Base-by-base conservation (phyloP, 2,113 vertebrate species). In the Zosterops borbonicus region DNA sequence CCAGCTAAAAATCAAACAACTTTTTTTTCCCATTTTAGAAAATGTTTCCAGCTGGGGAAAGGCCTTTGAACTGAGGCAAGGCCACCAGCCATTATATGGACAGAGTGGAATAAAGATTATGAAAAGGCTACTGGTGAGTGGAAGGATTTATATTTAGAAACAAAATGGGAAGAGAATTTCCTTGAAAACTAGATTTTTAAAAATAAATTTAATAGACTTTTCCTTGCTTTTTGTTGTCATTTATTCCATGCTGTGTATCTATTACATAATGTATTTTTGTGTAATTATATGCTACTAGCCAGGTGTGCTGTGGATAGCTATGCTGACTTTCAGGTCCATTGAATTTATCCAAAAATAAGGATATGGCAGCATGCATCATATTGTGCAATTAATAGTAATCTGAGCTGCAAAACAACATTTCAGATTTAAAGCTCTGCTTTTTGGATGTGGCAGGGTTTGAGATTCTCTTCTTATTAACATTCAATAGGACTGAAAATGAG, bases 61-160 rank as follows among this genome's bases (percentile, higher is more conserved):
- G n/a, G 35, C 69, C 69, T 97, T 97, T 95, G 85, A 92, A 86
- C 25, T 59, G 60, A 67, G 9, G 22, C 49, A 88, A 88, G 58
- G 25, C 63, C 70, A 76, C 6, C 27, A 94, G 63, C 35, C 41
- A 65, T 56, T 75, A 35, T 20, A 90, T 16, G 12, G 81, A 53
- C 39, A 85, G 64, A 82, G 69, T 39, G n/a, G n/a, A 90, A 87
- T 64, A 50, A 55, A 14, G 28, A 79, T 92, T 92, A 37, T 89
- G 73, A 80, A 91, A 92, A 82, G 47, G 64, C 58, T 83, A 76
- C 70, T 63, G 49, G 52, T 79, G 49, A 93, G 31, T 4, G 15
- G 52, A 70, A 31, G 0, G n/a, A 82, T 9, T 71, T 89, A 58
- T 74, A 71, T 79, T 92, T 83, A 92, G 91, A 89, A 96, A 91